Percentiles rank a stretch among this genome's conserved stretches.
Conservation (phyloP, 64 coral and sea anemone genomes). For the Orbicella faveolata region DNA sequence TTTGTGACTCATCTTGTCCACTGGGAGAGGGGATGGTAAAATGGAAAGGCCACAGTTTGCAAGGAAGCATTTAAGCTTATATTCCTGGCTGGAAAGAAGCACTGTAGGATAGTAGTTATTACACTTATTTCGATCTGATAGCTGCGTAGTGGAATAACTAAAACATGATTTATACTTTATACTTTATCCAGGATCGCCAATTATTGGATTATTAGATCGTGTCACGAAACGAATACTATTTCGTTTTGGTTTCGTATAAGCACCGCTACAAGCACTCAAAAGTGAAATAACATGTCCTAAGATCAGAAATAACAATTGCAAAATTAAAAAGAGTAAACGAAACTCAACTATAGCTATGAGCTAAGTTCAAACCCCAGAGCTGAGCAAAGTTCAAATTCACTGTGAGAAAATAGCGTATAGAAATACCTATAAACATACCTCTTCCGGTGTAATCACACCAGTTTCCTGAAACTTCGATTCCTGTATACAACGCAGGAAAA, state of each 20-base stretch:
- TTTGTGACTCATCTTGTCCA: too few relatives aligned
- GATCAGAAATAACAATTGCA: neutral
- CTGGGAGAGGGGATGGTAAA: too few relatives aligned
- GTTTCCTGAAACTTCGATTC: constrained; percentile 99
- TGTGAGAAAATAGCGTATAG: neutral
- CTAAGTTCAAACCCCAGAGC: neutral
- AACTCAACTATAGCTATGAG: too few relatives aligned
- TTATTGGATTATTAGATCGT: neutral
- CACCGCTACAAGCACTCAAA: constrained; percentile 4
- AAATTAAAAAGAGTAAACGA: too few relatives aligned
- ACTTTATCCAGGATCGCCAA: neutral
- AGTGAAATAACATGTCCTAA: neutral
- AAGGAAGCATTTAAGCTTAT: too few relatives aligned
- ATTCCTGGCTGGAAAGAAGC: too few relatives aligned
- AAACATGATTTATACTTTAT: too few relatives aligned
- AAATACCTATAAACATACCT: constrained; percentile 35
- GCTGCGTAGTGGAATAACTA: too few relatives aligned
- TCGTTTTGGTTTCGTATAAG: neutral
- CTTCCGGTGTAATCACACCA: constrained; percentile 97
- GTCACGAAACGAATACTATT: neutral
- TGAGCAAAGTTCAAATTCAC: neutral
- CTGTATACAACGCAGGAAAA: constrained; percentile 33
- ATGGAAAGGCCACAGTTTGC: too few relatives aligned
- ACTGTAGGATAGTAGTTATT: too few relatives aligned
- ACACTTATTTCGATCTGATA: too few relatives aligned